Evolutionary conservation across 2,888 invertebrate species (phyloP).

Genomic region (Chaitophorus viminalis): DNA sequence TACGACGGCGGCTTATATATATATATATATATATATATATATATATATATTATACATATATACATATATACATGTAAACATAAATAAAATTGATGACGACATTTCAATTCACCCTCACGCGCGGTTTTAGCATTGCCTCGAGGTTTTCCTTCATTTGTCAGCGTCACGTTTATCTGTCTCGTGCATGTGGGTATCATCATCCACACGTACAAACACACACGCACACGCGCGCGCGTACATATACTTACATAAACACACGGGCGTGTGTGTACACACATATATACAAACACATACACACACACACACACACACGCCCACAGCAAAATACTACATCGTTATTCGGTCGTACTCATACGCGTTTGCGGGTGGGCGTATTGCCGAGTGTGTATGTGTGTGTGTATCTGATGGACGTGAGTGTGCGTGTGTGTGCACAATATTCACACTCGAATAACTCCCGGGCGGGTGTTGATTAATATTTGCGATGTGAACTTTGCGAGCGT

Average conservation of each 20-base stretch:
- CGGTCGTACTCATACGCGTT: background rate
- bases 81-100: conserved; percentile 61
- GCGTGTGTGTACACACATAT: too few species aligned
- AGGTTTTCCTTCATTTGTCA: conserved; percentile 54
- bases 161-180: conserved; percentile 60
- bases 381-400: background rate
- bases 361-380: background rate
- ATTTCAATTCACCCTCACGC: conserved; percentile 56
- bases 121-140: conserved; percentile 37
- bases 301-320: too few species aligned
- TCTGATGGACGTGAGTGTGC: too few species aligned
- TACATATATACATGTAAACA: too few species aligned
- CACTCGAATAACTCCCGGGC: background rate
- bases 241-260: too few species aligned
- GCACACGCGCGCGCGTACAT: background rate
- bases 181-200: conserved; percentile 41
- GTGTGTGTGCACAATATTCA: background rate
- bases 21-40: background rate
- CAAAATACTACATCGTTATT: conserved; percentile 41
- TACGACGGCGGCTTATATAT: background rate
- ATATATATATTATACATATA: too few species aligned
- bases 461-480: conserved; percentile 49
- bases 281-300: background rate
- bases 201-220: background rate
- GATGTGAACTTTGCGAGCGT: background rate